Conservation (phyloP, 2,888 invertebrate species). For the Chouioia cunea region DNA sequence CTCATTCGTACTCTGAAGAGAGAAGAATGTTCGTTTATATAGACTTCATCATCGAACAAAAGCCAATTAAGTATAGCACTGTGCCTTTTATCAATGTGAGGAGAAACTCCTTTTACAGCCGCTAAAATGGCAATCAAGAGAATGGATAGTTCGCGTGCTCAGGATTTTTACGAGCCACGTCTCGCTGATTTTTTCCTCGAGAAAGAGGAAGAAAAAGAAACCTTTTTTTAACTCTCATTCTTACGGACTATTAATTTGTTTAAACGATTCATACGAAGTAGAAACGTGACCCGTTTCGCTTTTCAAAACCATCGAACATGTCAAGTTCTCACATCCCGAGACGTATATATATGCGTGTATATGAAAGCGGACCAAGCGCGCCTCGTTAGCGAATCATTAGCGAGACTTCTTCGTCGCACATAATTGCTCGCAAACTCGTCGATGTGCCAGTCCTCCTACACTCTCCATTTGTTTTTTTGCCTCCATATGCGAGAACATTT, state of each 20-base stretch:
- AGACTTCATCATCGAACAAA: too few species aligned
- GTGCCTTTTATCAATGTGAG: too few species aligned
- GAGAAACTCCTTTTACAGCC: slow-evolving; percentile 7
- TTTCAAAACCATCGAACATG: slow-evolving; percentile 1
- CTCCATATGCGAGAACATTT: too few species aligned
- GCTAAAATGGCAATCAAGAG: slow-evolving; percentile 28
- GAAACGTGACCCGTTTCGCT: slow-evolving; percentile 32
- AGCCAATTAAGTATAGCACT: too few species aligned
- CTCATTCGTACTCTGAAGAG: too few species aligned
- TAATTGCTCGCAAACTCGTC: slow-evolving; percentile 10
- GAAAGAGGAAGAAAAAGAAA: background rate
- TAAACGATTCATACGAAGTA: slow-evolving; percentile 24
- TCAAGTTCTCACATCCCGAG: too few species aligned
- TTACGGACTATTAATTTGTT: slow-evolving; percentile 22
- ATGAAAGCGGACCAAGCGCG: slow-evolving; percentile 54
- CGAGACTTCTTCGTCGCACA: slow-evolving; percentile 52
- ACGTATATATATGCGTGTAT: background rate
- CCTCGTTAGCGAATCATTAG: slow-evolving; percentile 64
- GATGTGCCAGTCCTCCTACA: slow-evolving; percentile 23
- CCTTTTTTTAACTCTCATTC: too few species aligned
- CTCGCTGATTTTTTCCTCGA: slow-evolving; percentile 3
- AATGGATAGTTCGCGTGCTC: slow-evolving; percentile 14
- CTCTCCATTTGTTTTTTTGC: too few species aligned
- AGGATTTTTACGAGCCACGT: background rate
- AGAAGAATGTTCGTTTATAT: too few species aligned